Conservation (phyloP, 2,797 vertebrate genomes). For the Premnoplex brunnescens region DNA sequence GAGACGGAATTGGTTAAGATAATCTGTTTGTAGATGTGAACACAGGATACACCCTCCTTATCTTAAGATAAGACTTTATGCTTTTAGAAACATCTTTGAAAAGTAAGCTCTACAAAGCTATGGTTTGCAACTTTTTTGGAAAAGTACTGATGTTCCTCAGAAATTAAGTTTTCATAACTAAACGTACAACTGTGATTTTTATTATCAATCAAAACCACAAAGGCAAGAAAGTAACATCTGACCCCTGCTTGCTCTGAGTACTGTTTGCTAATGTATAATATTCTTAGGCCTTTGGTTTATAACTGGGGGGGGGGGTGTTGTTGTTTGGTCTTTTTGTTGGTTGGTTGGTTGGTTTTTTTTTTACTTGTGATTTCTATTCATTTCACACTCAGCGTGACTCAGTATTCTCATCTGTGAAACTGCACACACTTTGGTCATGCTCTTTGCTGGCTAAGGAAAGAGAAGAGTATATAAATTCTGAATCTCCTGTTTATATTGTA, state of each 20-base stretch:
- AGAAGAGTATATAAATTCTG: not conserved
- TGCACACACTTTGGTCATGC: not conserved
- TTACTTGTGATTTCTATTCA: not conserved
- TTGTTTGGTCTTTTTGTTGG: too few relatives aligned
- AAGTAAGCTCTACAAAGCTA: not conserved
- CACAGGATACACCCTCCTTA: constrained; percentile 30
- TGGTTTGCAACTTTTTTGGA: not conserved
- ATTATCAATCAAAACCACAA: not conserved
- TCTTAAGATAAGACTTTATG: constrained; percentile 26
- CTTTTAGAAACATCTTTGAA: constrained; percentile 12
- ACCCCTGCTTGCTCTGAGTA: not conserved
- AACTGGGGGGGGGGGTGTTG: not conserved
- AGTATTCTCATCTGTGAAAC: not conserved
- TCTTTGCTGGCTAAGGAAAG: not conserved
- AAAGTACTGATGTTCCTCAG: not conserved
- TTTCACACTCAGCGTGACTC: not conserved
- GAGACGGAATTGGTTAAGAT: not conserved
- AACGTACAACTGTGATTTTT: not conserved
- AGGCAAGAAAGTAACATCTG: not conserved
- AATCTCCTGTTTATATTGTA: not conserved
- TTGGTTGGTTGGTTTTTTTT: not conserved
- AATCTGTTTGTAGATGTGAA: not conserved
- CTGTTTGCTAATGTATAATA: not conserved
- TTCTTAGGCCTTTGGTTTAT: not conserved
- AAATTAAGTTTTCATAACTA: not conserved